These are phyloP conservation scores for Callosobruchus maculatus DNA, from an alignment of 2,888 invertebrate genomes.

Conservation along the genomic window DNA sequence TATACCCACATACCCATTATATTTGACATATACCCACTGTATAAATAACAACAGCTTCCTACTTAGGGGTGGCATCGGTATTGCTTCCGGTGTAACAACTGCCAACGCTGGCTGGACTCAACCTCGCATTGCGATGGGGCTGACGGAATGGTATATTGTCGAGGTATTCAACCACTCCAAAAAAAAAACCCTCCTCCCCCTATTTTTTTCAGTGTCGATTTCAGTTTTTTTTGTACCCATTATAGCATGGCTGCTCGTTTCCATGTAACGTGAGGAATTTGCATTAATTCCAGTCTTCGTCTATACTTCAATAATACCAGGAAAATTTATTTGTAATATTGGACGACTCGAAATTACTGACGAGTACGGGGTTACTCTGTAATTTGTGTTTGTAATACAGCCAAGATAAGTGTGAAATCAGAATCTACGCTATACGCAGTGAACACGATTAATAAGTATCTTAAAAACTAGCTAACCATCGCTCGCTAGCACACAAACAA, in stretches of 20 bases:
- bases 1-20: too few species aligned
- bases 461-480: too few species aligned
- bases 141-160: constrained; percentile 87
- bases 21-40: too few species aligned
- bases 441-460: too few species aligned
- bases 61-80: constrained; percentile 81
- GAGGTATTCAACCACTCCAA: constrained; percentile 59
- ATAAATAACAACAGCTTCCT: too few species aligned
- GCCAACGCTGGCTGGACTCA: constrained; percentile 82
- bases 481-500: too few species aligned
- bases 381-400: too few species aligned
- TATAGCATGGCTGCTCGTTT: neutral
- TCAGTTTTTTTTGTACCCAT: neutral
- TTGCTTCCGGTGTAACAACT: constrained; percentile 86
- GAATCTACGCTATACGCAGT: too few species aligned
- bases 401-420: too few species aligned
- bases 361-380: too few species aligned
- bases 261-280: neutral
- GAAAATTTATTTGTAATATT: neutral
- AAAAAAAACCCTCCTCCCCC: neutral
- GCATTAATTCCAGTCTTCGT: neutral
- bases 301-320: neutral
- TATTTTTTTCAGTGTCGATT: constrained; percentile 2
- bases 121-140: constrained; percentile 90
- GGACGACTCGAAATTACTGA: neutral